These are phyloP conservation scores for Leucophenga montana DNA, from an alignment of 2,888 invertebrate genomes.

Conservation along the genomic window DNA sequence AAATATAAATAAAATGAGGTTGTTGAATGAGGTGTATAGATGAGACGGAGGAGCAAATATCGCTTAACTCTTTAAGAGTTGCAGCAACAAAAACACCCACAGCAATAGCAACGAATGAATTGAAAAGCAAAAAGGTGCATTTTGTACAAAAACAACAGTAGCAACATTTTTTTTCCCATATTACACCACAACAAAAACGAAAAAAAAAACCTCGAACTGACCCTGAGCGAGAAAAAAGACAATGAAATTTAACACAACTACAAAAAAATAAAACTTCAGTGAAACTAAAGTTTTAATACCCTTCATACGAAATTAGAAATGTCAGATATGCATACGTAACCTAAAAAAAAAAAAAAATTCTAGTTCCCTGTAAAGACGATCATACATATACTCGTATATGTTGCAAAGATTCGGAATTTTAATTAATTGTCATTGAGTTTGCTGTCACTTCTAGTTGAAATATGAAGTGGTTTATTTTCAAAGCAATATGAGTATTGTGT, in stretches of 20 bases:
- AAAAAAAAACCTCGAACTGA: constrained; percentile 71
- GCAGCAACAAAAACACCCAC: constrained; percentile 32
- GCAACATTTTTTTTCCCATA: constrained; percentile 11
- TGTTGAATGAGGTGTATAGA: background rate
- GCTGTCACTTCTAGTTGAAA: too few relatives aligned
- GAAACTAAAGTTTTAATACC: constrained; percentile 35
- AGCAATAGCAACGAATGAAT: constrained; percentile 22
- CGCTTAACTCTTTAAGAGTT: background rate
- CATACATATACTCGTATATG: too few relatives aligned
- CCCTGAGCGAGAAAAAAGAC: constrained; percentile 63
- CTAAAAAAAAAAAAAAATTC: too few relatives aligned
- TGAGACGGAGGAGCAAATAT: background rate
- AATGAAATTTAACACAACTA: constrained; percentile 36
- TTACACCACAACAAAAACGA: constrained; percentile 37
- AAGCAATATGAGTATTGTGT: too few relatives aligned
- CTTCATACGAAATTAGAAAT: too few relatives aligned
- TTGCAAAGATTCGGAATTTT: too few relatives aligned
- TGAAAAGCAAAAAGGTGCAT: too few relatives aligned
- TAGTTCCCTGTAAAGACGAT: too few relatives aligned
- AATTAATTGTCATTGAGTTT: too few relatives aligned
- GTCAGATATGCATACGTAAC: too few relatives aligned
- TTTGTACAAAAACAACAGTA: background rate
- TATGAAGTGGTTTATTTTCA: too few relatives aligned
- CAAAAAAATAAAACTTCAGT: constrained; percentile 41
- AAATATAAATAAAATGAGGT: constrained; percentile 17